These are phyloP conservation scores for Deilephila porcellus DNA, from an alignment of 2,888 invertebrate species.

Conservation along the genomic window DNA sequence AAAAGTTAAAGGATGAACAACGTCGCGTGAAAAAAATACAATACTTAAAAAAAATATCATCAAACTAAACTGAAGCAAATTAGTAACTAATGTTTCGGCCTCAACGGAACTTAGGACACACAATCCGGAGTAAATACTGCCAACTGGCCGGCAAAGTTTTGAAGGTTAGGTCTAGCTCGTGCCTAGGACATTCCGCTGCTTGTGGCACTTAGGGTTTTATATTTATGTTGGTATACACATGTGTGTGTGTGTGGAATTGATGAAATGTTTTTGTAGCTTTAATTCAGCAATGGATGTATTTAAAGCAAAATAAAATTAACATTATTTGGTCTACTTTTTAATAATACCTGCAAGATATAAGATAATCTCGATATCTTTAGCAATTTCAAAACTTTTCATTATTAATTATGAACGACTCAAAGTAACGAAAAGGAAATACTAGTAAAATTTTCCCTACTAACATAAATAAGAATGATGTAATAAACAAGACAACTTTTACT, in stretches of 20 bases:
- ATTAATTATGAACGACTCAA: too few species aligned
- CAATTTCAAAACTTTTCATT: too few species aligned
- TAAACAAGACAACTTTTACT: too few species aligned
- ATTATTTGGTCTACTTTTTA: too few species aligned
- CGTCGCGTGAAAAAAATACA: background rate
- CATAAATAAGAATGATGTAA: too few species aligned
- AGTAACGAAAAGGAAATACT: too few species aligned
- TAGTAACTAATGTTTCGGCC: background rate
- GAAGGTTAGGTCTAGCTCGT: constrained; percentile 7
- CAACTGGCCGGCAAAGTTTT: constrained; percentile 19
- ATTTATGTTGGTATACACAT: background rate
- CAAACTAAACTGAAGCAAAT: background rate
- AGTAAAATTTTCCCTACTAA: too few species aligned
- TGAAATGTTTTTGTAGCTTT: background rate
- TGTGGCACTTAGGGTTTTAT: constrained; percentile 14
- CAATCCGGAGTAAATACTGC: constrained; percentile 15
- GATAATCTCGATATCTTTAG: too few species aligned
- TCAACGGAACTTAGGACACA: background rate
- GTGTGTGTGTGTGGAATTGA: background rate
- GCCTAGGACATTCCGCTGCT: constrained; percentile 4
- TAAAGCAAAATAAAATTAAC: too few species aligned
- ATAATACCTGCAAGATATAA: too few species aligned
- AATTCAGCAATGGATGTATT: too few species aligned
- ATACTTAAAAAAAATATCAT: background rate
- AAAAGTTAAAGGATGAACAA: too few species aligned